phyloP scores from a whole-genome alignment of 2,113 vertebrate species.

The Cercocebus atys region DNA sequence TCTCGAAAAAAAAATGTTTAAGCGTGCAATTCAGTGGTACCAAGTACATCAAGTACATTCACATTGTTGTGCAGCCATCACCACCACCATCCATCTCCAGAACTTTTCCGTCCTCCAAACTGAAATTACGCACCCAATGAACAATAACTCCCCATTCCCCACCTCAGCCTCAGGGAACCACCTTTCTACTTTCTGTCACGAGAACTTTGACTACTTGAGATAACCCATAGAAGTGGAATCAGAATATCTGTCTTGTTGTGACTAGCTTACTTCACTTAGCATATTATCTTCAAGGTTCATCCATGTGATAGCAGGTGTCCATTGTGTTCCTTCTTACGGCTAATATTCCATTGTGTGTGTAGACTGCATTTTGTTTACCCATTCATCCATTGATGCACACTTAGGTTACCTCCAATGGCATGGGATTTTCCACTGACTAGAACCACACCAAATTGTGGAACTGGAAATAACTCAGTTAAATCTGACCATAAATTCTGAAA shows the following conservation, averaged over 20 bases:
- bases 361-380: background rate
- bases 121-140: background rate
- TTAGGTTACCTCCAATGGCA: background rate
- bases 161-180: too few relatives aligned
- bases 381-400: background rate
- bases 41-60: background rate
- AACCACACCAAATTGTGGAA: background rate
- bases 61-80: background rate
- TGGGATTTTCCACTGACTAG: background rate
- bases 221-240: background rate
- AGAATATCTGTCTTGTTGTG: background rate
- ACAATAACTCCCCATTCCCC: fast-evolving
- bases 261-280: background rate
- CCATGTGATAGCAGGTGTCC: background rate
- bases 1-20: too few relatives aligned
- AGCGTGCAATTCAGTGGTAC: background rate
- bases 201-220: background rate
- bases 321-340: background rate
- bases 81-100: background rate
- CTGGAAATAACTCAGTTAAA: background rate
- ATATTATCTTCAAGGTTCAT: background rate
- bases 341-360: background rate
- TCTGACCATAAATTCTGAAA: background rate
- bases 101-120: background rate
- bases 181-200: background rate